Evolutionary conservation across 2,888 invertebrate species (phyloP).

Genomic region (Nymphalis c-album): DNA sequence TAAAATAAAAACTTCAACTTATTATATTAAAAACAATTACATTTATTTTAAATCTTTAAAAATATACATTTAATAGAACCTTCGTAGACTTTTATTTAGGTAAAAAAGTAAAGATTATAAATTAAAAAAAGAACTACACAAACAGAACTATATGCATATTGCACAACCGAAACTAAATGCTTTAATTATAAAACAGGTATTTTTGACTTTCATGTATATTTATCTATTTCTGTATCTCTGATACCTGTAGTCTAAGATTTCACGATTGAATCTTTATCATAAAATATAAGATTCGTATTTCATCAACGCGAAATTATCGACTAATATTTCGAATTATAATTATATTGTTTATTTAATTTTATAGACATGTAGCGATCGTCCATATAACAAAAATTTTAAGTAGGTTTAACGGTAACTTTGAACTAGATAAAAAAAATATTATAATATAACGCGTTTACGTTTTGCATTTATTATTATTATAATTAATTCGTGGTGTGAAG

Average conservation of each 20-base stretch:
- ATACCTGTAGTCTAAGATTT: conserved; percentile 60
- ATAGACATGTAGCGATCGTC: conserved; percentile 10
- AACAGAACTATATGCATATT: conserved; percentile 47
- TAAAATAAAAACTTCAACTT: background rate
- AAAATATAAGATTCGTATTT: conserved; percentile 20
- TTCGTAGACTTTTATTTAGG: background rate
- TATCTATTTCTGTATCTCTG: conserved; percentile 54
- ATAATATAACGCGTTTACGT: too few relatives aligned
- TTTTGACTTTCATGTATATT: conserved; percentile 72
- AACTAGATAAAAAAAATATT: background rate
- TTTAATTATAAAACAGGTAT: conserved; percentile 80
- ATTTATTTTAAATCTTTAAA: background rate
- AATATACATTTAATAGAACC: background rate
- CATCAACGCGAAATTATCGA: conserved; percentile 11
- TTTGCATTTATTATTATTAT: too few relatives aligned
- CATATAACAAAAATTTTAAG: background rate
- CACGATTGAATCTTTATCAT: conserved; percentile 44
- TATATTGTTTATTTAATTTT: too few relatives aligned
- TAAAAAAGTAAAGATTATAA: conserved; percentile 33
- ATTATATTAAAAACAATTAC: background rate
- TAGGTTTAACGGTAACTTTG: conserved; percentile 4
- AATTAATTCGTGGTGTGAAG: too few relatives aligned
- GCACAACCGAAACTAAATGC: conserved; percentile 77
- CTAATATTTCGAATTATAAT: conserved; percentile 7
- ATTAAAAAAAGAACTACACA: conserved; percentile 31